Percentiles rank a stretch among this genome's conserved stretches.
These are phyloP conservation scores for Zaprionus nigranus DNA, from an alignment of 1,140 invertebrate species.

Conservation along the genomic window DNA sequence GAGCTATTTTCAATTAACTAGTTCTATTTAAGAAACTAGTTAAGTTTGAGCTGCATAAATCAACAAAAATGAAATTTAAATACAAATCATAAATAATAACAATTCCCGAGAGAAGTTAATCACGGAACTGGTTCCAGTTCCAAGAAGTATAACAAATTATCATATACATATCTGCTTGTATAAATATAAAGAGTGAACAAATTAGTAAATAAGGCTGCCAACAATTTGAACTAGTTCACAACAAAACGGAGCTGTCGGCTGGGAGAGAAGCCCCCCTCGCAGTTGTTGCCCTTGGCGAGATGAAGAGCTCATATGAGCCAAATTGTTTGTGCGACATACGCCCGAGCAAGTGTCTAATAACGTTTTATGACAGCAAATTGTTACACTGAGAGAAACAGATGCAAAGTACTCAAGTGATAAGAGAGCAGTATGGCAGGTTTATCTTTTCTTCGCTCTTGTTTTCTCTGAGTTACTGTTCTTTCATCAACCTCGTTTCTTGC, in stretches of 20 bases:
- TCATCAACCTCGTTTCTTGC: not conserved
- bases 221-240: slow-evolving; percentile 24
- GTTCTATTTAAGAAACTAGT: not conserved
- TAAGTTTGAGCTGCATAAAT: not conserved
- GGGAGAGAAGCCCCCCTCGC: not conserved
- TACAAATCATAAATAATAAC: not conserved
- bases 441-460: no score
- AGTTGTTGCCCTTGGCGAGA: not conserved
- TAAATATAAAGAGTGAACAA: not conserved
- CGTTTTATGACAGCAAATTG: slow-evolving; percentile 47
- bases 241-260: not conserved
- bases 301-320: slow-evolving; percentile 16
- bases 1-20: not conserved
- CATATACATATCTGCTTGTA: not conserved
- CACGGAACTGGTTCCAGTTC: not conserved
- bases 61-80: not conserved
- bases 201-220: not conserved
- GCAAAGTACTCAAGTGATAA: not conserved
- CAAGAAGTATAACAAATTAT: not conserved
- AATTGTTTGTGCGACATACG: slow-evolving; percentile 16
- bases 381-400: slow-evolving; percentile 40
- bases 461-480: not conserved
- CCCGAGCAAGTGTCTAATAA: slow-evolving; percentile 43
- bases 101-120: not conserved
- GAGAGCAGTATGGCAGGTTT: no score